Evolutionary conservation across 2,888 invertebrate genomes (phyloP), one percentile per base, ranked within the genome.

Genomic region (Sarcophaga subvicina): DNA sequence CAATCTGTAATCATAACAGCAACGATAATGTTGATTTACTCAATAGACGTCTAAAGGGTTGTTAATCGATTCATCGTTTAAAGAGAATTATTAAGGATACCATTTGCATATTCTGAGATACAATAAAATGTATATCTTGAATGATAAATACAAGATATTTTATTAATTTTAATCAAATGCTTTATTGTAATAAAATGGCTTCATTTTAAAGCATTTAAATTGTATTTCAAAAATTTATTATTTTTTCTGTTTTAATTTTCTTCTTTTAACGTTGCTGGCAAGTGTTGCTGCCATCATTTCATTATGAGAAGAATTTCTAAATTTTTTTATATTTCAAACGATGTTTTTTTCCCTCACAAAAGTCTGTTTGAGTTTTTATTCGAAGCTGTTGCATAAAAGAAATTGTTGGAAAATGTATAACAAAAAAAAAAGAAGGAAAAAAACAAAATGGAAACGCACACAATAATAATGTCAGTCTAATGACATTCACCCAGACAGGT

Each of bases 61-160:
- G 45, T 45, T 60, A 79, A 79, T 79, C 63, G 62, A 49, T 70
- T 79, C 49, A 20, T 70, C 70, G 63, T 70, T 70, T 66, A 78
- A 60, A 11, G 25, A n/a, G 54, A 54, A 54, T 54, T 54, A 17
- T 54, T 54, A 54, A 54, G 54, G 17, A 54, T 5, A 54, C 17
- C 54, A 54, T 54, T 54, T 54, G 54, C 54, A 54, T 54, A 54
- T 17, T 54, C 0, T 54, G 54, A 0, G 17, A 17, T 14, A 54
- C 4, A 54, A 54, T 54, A 54, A 14, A 14, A 14, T 54, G 14
- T 14, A 4, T 54, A 54, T 54, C 54, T 14, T 54, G 4, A 54
- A 54, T 14, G 1, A 54, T 12, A 54, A 54, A 49, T 4, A 49
- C 49, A 14, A 4, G 14, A 49, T 14, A 14, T 49, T 49, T 11